A percentile compares a stretch with the other conserved stretches of the same genome.
These are phyloP conservation scores for Drosophila sp. DNA, from an alignment of 1,140 invertebrate species.

Conservation along the genomic window DNA sequence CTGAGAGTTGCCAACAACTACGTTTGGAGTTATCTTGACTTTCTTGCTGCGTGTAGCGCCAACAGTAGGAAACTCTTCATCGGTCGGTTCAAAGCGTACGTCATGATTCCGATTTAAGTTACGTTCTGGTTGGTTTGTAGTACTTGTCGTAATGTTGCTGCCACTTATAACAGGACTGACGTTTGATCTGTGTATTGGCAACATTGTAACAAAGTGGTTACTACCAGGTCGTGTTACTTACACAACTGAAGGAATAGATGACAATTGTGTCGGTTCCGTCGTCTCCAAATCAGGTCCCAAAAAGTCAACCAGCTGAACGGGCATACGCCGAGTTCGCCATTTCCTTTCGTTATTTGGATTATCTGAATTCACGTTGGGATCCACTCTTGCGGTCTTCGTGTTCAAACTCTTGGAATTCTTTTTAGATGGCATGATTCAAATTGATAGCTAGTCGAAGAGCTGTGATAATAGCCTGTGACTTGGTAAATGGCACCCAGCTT, in stretches of 20 bases:
- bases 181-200: slow-evolving; percentile 8
- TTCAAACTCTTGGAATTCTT: slow-evolving; percentile 30
- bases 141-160: neutral
- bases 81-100: neutral
- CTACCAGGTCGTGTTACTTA: neutral
- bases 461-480: slow-evolving; percentile 58
- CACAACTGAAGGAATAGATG: neutral
- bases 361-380: neutral
- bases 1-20: too few relatives aligned
- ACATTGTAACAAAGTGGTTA: neutral
- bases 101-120: neutral
- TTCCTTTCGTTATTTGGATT: neutral
- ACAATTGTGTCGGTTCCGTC: neutral
- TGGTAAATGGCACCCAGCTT: slow-evolving; percentile 64
- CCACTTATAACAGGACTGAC: neutral
- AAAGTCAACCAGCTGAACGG: slow-evolving; percentile 43
- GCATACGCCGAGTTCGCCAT: neutral
- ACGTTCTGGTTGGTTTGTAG: neutral
- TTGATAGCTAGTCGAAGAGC: slow-evolving; percentile 38
- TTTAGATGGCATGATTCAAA: slow-evolving; percentile 75
- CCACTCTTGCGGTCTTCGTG: slow-evolving; percentile 11
- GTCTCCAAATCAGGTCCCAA: slow-evolving; percentile 20
- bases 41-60: slow-evolving; percentile 30
- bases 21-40: neutral
- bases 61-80: slow-evolving; percentile 41